Evolutionary conservation across 1,140 invertebrate species (phyloP), one percentile per base, ranked within the genome.

Genomic region (Magallana gigas): DNA sequence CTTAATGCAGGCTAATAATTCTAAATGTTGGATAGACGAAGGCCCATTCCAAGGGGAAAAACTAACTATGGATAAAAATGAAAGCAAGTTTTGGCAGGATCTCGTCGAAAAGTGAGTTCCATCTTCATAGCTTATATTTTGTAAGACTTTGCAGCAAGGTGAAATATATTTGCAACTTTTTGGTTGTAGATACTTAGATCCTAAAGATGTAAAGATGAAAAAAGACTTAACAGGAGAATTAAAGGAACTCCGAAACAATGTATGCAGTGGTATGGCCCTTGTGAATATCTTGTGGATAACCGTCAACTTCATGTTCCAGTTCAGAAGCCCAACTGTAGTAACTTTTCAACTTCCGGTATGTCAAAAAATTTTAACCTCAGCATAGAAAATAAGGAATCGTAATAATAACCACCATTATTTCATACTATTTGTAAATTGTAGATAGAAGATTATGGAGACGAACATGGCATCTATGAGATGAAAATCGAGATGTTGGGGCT

Each of bases 291-390:
- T 94, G 16, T 94, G 68, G 68, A 76, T 76, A 12, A 29, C 92
- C 12, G 83, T 94, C 16, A 94, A 92, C 86, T 94, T 93, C 85
- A 92, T 93, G 91, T 92, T 94, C 57, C 93, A 94, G 88, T 90
- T 88, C 18, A 36, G 57, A 57, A 83, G 23, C 14, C 68, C 68
- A 12, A 23, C 68, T 8, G 68, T 76, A 9, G 23, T 76, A 11
- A 76, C 23, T 9, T 29, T 76, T 29, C 18, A 76, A 76, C 23
- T 76, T 29, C 68, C 23, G 14, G 68, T 76, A 76, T 2, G 68
- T 36, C 7, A 16, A 64, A 29, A 3, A 23, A 0, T 23, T 23
- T 23, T 23, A 23, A 1, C 23, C 23, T 23, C 23, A 23, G 11
- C 23, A 8, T 48, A 2, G 8, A 12, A 62, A 62, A 0, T 62